These are phyloP conservation scores for Dusona sp. DNA, from an alignment of 2,888 invertebrate species.

Conservation along the genomic window DNA sequence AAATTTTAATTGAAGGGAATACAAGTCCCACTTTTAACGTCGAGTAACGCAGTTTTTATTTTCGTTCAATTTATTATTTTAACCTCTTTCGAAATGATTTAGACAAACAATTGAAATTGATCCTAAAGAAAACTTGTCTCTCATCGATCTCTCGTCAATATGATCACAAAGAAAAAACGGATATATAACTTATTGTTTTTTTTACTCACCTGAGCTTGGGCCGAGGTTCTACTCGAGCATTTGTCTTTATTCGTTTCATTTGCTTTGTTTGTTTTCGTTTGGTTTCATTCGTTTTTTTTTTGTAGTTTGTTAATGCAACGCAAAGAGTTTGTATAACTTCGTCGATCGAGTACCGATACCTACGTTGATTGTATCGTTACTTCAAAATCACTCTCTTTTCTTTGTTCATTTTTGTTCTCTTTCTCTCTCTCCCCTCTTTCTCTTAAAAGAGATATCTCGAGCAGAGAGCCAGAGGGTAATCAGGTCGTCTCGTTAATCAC, in stretches of 20 bases:
- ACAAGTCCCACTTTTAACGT: constrained; percentile 54
- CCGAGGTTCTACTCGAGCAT: constrained; percentile 82
- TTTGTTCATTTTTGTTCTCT: constrained; percentile 49
- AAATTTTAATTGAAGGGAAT: constrained; percentile 41
- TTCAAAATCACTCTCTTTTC: constrained; percentile 41
- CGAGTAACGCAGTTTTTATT: constrained; percentile 59
- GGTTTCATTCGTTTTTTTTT: constrained; percentile 60
- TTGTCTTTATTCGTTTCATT: constrained; percentile 74
- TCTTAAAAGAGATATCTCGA: constrained; percentile 57
- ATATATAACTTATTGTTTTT: constrained; percentile 81
- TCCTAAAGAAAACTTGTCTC: constrained; percentile 45
- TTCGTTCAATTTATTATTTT: constrained; percentile 4
- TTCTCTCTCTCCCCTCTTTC: constrained; percentile 16
- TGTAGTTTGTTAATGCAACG: constrained; percentile 68
- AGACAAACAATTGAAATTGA: constrained; percentile 9
- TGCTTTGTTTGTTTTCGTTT: constrained; percentile 61
- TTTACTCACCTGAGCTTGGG: constrained; percentile 83
- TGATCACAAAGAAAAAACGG: constrained; percentile 79
- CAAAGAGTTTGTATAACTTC: constrained; percentile 64
- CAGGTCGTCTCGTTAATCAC: constrained; percentile 67
- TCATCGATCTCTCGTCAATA: constrained; percentile 53
- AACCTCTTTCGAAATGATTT: constrained; percentile 8
- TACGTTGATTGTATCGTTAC: constrained; percentile 59
- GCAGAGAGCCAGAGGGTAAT: constrained; percentile 58
- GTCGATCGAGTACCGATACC: constrained; percentile 55